Evolutionary conservation across 2,888 invertebrate genomes (phyloP).

Genomic region (Heliconius ethilla): DNA sequence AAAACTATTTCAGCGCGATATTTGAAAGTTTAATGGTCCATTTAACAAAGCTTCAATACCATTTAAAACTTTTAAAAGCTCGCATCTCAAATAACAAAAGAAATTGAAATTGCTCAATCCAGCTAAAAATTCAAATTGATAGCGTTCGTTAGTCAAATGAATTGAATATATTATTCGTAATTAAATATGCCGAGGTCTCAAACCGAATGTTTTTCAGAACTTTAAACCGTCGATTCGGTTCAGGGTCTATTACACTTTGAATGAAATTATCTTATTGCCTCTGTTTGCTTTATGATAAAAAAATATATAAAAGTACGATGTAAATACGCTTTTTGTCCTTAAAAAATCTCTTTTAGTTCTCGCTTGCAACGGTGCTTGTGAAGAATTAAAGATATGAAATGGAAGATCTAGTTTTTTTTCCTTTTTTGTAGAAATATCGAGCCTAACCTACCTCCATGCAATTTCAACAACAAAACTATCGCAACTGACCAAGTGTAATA

Average conservation of each 20-base stretch:
- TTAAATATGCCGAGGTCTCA: slow-evolving; percentile 29
- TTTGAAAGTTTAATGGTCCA: not conserved
- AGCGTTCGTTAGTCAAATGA: slow-evolving; percentile 32
- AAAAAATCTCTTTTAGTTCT: not conserved
- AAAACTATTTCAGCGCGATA: not conserved
- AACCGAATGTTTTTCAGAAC: slow-evolving; percentile 22
- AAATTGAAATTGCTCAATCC: slow-evolving; percentile 28
- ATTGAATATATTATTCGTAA: slow-evolving; percentile 33
- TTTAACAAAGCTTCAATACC: slow-evolving; percentile 21
- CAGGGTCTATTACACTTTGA: slow-evolving; percentile 24
- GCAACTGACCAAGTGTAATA: no score
- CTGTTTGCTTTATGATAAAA: not conserved
- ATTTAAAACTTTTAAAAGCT: slow-evolving; percentile 28
- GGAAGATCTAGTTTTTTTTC: no score
- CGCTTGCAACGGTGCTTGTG: no score
- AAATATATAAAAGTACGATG: not conserved
- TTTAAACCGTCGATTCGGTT: not conserved
- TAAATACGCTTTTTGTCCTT: not conserved
- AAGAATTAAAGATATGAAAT: no score
- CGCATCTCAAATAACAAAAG: slow-evolving; percentile 15
- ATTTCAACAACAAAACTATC: no score
- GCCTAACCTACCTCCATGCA: no score
- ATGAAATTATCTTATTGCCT: slow-evolving; percentile 1
- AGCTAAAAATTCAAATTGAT: slow-evolving; percentile 25
- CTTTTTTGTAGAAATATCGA: no score